Base-by-base conservation (phyloP, 2,888 invertebrate genomes). In the Apamea anceps region DNA sequence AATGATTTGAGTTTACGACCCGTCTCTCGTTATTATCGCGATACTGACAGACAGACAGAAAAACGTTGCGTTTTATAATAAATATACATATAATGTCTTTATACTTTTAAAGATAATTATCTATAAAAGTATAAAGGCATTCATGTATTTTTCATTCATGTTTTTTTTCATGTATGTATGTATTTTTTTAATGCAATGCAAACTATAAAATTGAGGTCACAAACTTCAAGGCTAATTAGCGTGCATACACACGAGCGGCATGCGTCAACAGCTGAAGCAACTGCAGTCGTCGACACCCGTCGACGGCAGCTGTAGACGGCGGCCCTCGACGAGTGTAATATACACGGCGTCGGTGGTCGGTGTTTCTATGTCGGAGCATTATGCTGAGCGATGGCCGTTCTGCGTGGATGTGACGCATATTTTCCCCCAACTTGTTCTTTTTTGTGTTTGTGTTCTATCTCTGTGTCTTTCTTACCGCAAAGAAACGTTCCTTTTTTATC, bases 1-100 rank as follows among this genome's bases (percentile, higher is more conserved):
- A 82, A 82, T 82, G 82, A 74, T 82, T 85, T 6, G 12, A 73
- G 68, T 82, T 82, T 82, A 79, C 73, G 82, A 85, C 80, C 72
- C 85, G 60, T 51, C 25, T 80, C 80, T 60, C 60, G 48, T 73
- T 60, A 48, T 80, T 70, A 65, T 73, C 57, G 57, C 68, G 15
- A 54, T 45, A 28, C 68, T 77, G 62, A 82, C 75, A 8, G 60
- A 51, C 37, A 25, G 68, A 67, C 28, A n/a, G 66, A 42, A 18
- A n/a, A 12, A 63, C 68, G 62, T 37, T 63, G 68, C 68, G 21
- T 42, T 83, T 77, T 63, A 45, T 45, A 45, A 45, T 45, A 45
- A 12, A 45, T 45, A 45, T 45, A 45, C n/a, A n/a, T n/a, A n/a
- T n/a, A n/a, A n/a, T n/a, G n/a, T n/a, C n/a, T n/a, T n/a, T n/a